Evolutionary conservation across 2,797 vertebrate genomes (phyloP), one percentile per base, ranked within the genome.

Genomic region (Petrocephalus sullivani): DNA sequence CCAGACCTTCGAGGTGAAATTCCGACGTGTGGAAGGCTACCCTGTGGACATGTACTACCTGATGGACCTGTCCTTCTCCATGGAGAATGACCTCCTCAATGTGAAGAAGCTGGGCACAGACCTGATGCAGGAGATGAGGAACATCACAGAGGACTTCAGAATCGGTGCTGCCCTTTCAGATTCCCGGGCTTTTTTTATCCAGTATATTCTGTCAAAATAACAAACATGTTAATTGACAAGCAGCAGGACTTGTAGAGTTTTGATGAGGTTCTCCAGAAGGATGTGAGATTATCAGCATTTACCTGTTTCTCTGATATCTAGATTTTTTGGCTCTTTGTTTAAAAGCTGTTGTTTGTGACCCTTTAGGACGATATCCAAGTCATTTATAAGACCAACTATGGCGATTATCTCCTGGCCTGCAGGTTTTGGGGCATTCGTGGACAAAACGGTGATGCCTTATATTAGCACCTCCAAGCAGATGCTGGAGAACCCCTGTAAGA

Each of bases 391-490:
- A 14, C 28, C 28, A 5, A 6, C 12, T 4, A 71, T 37, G 64
- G 28, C 14, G 23, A 6, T 37, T 71, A 41, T 58, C 51, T 81
- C 21, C n/a, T 1, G 54, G 4, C 82, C 28, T n/a, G 28, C 89
- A 91, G 90, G 89, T 54, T 91, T 93, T 21, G 89, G 90, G 2
- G 88, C 88, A 23, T 91, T 91, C 21, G 89, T 91, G 87, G 91
- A 91, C 86, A 89, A 93, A 88, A 90, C 86, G 3, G 89, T 78
- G 89, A 92, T 90, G 89, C 87, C 61, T 1, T 91, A 91, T 82
- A 91, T 91, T 87, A 91, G 89, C 87, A 88, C 85, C 4, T 88
- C 87, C 1, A 75, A 90, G 87, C 16, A 90, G 88, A 90, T 89
- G 88, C 90, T 93, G n/a, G 41, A 82, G 56, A 91, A 89, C 71